Evolutionary conservation across 2,113 vertebrate species (phyloP), one percentile per base, ranked within the genome.

Genomic region (Regulus satrapa): DNA sequence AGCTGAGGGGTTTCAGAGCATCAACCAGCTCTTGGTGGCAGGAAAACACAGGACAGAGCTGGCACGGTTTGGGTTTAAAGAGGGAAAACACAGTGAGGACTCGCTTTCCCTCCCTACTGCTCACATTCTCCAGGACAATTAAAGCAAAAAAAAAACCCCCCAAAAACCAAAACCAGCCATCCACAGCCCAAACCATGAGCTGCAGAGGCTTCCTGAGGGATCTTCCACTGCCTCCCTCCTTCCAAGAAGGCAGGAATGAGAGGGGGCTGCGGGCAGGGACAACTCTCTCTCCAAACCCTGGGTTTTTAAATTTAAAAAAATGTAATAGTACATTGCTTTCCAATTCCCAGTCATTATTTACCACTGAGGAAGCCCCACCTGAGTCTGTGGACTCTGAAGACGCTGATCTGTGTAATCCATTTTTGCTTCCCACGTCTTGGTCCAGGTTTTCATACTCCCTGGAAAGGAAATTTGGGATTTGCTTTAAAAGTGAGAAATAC

Each of bases 311-410:
- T n/a, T n/a, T n/a, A n/a, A n/a, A n/a, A n/a, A n/a, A n/a, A 19
- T 0, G 5, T 2, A 4, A 24, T 21, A 40, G 8, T 2, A 8
- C 5, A 2, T 1, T 10, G 13, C 14, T 29, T 17, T 12, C 40
- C n/a, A 24, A 8, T 11, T 17, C 18, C 18, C 14, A 6, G 18
- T 6, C 4, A 2, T 13, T 26, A 20, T 6, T 38, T 14, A 16
- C 59, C 8, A 31, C 2, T 5, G 26, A 34, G 74, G 14, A 26
- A 32, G 17, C 28, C 40, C 1, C 79, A 98, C 98, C 98, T 95
- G 98, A 98, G 80, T 98, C 98, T 1, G 98, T 98, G 2, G 98
- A 98, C 56, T 98, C 98, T 0, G 97, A 97, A 1, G 98, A 98
- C 2, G 75, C 88, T 3, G 94, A 97, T 91, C 98, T 97, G 15